Conservation (phyloP, 2,113 vertebrate species). For the Channa argus region DNA sequence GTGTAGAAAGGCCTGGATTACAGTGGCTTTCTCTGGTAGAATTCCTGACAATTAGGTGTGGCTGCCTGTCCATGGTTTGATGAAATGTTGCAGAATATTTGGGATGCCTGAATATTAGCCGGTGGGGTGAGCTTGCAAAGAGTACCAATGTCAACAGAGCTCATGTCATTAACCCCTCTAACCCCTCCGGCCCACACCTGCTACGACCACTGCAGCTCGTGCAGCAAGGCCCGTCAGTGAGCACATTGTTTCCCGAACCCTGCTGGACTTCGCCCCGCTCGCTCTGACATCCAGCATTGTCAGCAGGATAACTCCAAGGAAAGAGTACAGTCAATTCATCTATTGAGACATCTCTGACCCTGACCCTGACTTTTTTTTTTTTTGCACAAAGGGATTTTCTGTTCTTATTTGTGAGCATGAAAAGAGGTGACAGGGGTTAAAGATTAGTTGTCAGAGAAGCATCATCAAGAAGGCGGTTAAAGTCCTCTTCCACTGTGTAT, state of each 20-base stretch:
- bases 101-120: conserved; percentile 82
- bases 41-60: conserved; percentile 76
- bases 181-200: conserved; percentile 69
- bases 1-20: conserved; percentile 77
- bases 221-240: conserved; percentile 33
- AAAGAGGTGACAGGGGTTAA: conserved; percentile 42
- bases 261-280: conserved; percentile 7
- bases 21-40: conserved; percentile 71
- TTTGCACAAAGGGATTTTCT: background rate
- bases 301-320: conserved; percentile 60
- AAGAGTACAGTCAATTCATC: conserved; percentile 17
- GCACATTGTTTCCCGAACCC: conserved; percentile 36
- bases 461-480: conserved; percentile 49
- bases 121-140: conserved; percentile 77
- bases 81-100: conserved; percentile 82
- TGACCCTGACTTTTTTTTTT: background rate
- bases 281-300: conserved; percentile 33
- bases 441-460: conserved; percentile 42
- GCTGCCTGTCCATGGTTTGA: conserved; percentile 53
- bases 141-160: conserved; percentile 76
- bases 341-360: background rate
- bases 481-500: conserved; percentile 58
- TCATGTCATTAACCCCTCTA: conserved; percentile 63
- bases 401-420: conserved; percentile 38
- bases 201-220: conserved; percentile 2